These are phyloP conservation scores for Cantharis lateralis DNA, from an alignment of 2,888 invertebrate genomes.

Conservation along the genomic window DNA sequence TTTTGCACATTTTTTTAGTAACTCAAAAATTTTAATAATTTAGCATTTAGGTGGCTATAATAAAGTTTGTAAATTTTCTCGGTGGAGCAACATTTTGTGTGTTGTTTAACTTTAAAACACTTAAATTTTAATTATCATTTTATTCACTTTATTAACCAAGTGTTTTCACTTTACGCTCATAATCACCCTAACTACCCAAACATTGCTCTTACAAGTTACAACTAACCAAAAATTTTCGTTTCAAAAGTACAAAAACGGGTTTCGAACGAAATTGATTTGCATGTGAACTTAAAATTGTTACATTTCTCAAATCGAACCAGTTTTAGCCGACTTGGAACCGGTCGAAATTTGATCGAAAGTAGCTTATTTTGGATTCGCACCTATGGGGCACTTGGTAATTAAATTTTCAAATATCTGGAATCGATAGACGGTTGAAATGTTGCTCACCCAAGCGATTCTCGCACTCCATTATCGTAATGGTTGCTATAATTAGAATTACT, in stretches of 20 bases:
- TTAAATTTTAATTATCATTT: neutral
- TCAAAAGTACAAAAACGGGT: neutral
- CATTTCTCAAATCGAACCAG: neutral
- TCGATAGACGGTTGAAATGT: neutral
- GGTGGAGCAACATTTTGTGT: neutral
- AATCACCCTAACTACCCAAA: neutral
- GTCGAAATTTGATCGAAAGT: neutral
- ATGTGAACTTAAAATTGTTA: neutral
- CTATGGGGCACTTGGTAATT: neutral
- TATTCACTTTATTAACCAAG: neutral
- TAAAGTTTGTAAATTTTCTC: neutral
- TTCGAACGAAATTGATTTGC: neutral
- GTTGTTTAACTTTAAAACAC: neutral
- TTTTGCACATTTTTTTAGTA: neutral
- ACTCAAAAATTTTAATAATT: neutral
- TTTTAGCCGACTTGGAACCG: neutral
- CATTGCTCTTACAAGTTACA: neutral
- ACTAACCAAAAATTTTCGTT: neutral
- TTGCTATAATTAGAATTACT: neutral
- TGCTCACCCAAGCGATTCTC: neutral
- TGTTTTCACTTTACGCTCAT: neutral
- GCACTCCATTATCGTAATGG: slow-evolving; percentile 1
- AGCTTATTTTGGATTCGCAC: neutral
- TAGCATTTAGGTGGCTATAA: neutral
- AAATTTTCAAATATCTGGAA: neutral